Conservation (phyloP, 2,797 vertebrate species). For the Trematomus bernacchii region DNA sequence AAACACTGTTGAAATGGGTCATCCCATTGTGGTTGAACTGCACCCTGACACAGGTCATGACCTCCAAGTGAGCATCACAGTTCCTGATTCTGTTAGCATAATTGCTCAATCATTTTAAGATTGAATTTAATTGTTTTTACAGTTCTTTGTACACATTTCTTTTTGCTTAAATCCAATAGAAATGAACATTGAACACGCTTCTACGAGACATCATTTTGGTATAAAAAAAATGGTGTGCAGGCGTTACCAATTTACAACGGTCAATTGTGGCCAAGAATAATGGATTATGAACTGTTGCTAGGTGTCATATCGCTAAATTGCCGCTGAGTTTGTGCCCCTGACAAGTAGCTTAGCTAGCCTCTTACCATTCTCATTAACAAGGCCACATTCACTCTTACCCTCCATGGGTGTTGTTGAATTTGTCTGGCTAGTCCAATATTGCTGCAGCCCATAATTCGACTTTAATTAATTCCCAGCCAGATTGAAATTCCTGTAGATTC, state of each 20-base stretch:
- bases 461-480: constrained; percentile 87
- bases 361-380: constrained; percentile 45
- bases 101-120: no score
- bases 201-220: neutral
- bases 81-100: no score
- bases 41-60: no score
- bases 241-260: constrained; percentile 3
- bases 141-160: no score
- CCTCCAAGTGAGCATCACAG: no score
- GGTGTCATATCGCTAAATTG: constrained; percentile 23
- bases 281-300: constrained; percentile 17
- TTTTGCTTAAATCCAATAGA: neutral
- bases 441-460: constrained; percentile 83
- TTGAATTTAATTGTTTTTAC: no score
- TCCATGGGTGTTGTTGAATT: constrained; percentile 68
- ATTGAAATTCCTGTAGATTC: constrained; percentile 82
- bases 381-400: constrained; percentile 61
- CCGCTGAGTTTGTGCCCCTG: constrained; percentile 23
- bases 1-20: neutral
- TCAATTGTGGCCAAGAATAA: constrained; percentile 13
- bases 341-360: constrained; percentile 39
- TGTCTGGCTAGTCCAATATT: constrained; percentile 72
- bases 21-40: neutral
- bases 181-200: neutral
- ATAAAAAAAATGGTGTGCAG: neutral